Conservation (phyloP, 2,113 vertebrate species). For the Dipodomys spectabilis region DNA sequence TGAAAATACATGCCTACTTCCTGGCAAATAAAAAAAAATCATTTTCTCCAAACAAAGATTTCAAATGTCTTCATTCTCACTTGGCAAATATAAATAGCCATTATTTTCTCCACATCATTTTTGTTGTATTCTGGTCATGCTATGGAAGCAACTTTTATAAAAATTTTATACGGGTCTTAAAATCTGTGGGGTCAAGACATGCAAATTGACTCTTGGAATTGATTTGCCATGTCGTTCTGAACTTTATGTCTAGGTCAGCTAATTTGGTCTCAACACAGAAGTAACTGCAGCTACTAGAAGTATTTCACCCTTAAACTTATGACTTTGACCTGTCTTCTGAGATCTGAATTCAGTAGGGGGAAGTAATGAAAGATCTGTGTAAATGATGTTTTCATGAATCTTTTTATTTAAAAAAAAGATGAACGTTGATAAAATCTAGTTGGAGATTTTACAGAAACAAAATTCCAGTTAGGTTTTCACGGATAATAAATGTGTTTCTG, state of each 20-base stretch:
- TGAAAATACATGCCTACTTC: conserved; percentile 73
- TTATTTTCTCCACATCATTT: conserved; percentile 65
- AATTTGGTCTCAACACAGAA: background rate
- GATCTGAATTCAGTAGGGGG: background rate
- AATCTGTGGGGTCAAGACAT: background rate
- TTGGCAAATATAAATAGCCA: conserved; percentile 75
- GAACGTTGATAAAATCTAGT: background rate
- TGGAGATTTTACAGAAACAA: conserved; percentile 2
- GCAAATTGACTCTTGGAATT: background rate
- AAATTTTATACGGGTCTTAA: background rate
- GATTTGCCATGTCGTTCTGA: background rate
- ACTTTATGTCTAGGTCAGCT: background rate
- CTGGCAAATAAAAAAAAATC: conserved; percentile 59
- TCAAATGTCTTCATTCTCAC: conserved; percentile 72
- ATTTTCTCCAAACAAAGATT: conserved; percentile 70
- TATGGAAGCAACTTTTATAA: conserved; percentile 16
- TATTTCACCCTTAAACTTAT: background rate
- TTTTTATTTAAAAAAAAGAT: background rate
- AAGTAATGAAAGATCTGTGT: conserved; percentile 18
- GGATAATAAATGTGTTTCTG: background rate
- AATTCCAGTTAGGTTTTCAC: background rate
- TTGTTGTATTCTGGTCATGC: background rate
- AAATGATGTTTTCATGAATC: background rate
- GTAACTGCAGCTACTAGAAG: background rate
- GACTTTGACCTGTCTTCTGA: background rate